A percentile compares a stretch with the other conserved stretches of the same genome.
These are phyloP conservation scores for Nysson spinosus DNA, from an alignment of 2,888 invertebrate genomes.

Conservation along the genomic window DNA sequence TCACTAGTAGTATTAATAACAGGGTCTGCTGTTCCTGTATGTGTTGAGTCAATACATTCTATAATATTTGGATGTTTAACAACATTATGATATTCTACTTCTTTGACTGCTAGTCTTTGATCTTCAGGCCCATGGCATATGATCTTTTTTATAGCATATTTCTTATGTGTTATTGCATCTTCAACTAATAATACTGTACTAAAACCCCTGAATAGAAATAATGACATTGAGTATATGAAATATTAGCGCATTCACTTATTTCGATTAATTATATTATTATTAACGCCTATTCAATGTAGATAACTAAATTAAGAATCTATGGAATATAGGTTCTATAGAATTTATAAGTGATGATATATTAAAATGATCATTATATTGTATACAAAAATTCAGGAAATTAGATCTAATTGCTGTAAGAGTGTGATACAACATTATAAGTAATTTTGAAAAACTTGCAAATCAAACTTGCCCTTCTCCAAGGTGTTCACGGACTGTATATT, in stretches of 20 bases:
- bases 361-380: no score
- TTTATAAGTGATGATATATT: no score
- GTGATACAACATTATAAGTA: no score
- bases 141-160: constrained; percentile 88
- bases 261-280: no score
- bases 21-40: constrained; percentile 83
- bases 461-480: constrained; percentile 86
- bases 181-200: constrained; percentile 88
- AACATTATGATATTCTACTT: constrained; percentile 85
- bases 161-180: constrained; percentile 82
- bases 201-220: constrained; percentile 83
- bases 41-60: constrained; percentile 83
- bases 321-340: no score
- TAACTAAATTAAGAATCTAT: no score
- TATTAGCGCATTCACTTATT: no score
- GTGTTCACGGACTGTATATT: constrained; percentile 84
- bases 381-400: no score
- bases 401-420: no score
- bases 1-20: constrained; percentile 84
- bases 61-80: constrained; percentile 87
- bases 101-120: constrained; percentile 84
- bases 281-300: no score
- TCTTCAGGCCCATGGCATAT: constrained; percentile 89
- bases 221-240: background rate
- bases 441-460: background rate